Evolutionary conservation across 2,797 vertebrate species (phyloP).

Genomic region (Phyllotis vaccarum): DNA sequence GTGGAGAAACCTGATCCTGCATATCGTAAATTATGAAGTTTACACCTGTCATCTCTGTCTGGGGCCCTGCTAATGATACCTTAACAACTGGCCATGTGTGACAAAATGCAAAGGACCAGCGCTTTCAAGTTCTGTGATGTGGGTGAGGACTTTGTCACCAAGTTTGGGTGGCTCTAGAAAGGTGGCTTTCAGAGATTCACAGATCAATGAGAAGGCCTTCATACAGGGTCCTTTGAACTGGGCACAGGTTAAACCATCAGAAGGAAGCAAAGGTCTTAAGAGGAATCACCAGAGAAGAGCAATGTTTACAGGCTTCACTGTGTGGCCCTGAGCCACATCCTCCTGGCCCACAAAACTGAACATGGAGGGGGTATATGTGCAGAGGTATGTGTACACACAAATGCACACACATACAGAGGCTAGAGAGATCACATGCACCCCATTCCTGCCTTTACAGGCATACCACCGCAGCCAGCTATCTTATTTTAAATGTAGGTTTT

Average conservation of each 20-base stretch:
- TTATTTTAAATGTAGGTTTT: neutral
- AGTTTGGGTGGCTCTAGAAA: neutral
- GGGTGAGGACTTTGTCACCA: neutral
- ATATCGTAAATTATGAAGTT: conserved; percentile 75
- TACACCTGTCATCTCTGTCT: conserved; percentile 80
- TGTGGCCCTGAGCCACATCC: neutral
- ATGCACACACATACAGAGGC: neutral
- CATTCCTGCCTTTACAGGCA: neutral
- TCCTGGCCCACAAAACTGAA: neutral
- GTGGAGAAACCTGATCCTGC: conserved; percentile 53
- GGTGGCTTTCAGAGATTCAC: neutral
- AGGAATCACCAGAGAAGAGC: neutral
- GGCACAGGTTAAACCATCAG: neutral
- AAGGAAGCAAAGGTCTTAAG: neutral
- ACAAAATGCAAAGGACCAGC: conserved; percentile 13
- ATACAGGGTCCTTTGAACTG: neutral
- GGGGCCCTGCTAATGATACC: conserved; percentile 68
- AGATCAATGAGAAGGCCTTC: neutral
- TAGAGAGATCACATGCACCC: neutral
- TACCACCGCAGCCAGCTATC: too few species aligned
- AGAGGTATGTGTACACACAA: too few species aligned
- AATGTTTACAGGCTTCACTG: neutral
- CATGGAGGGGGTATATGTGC: neutral
- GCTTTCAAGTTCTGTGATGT: neutral
- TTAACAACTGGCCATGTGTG: conserved; percentile 63